These are phyloP conservation scores for Alcis repandata DNA, from an alignment of 2,888 invertebrate genomes.

Conservation along the genomic window DNA sequence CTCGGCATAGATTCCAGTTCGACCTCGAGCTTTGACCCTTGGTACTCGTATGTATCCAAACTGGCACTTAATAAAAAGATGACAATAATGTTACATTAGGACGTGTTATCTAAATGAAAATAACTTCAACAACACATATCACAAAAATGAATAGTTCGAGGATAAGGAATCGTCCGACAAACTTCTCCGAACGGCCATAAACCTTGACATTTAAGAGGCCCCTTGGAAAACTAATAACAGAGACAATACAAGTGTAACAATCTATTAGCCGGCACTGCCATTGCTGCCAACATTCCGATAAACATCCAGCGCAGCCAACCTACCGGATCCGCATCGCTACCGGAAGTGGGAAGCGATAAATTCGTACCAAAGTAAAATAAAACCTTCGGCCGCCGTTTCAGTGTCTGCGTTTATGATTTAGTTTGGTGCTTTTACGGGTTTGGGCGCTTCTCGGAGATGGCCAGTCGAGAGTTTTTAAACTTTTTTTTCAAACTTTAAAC, in stretches of 20 bases:
- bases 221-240: constrained; percentile 36
- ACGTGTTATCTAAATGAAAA: background rate
- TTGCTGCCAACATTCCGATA: constrained; percentile 46
- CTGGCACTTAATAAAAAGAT: too few species aligned
- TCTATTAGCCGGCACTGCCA: constrained; percentile 39
- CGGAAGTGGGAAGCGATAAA: constrained; percentile 74
- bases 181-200: constrained; percentile 26
- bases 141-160: constrained; percentile 3
- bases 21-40: too few species aligned
- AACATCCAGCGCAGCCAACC: constrained; percentile 55
- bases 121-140: background rate
- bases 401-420: constrained; percentile 72
- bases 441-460: constrained; percentile 29
- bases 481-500: background rate
- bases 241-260: constrained; percentile 45
- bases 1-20: too few species aligned
- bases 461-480: background rate
- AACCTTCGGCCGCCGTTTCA: constrained; percentile 68
- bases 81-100: too few species aligned
- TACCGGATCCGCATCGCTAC: constrained; percentile 45
- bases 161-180: constrained; percentile 11
- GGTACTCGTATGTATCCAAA: too few species aligned
- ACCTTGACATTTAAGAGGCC: constrained; percentile 36
- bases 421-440: constrained; percentile 45
- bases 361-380: constrained; percentile 74